Evolutionary conservation across 2,113 vertebrate species (phyloP).

Genomic region (Platysternon megacephalum): DNA sequence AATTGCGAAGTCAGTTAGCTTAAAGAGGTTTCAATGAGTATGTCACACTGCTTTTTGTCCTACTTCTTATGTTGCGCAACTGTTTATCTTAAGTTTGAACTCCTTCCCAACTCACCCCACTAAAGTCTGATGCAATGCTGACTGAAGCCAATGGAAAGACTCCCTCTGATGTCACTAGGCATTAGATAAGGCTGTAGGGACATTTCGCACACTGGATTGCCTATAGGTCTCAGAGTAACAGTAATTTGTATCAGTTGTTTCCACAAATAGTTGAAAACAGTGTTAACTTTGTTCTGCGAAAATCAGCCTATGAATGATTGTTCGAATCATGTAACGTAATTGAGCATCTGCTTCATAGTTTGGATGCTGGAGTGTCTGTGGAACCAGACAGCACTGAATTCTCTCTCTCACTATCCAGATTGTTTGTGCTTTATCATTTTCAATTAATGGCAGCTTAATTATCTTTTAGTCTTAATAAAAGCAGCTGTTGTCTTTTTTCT

Average conservation of each 20-base stretch:
- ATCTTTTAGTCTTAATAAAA: conserved; percentile 31
- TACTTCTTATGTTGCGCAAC: neutral
- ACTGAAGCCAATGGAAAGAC: neutral
- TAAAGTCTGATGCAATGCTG: neutral
- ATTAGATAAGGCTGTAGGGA: neutral
- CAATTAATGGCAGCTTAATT: conserved; percentile 28
- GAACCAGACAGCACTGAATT: neutral
- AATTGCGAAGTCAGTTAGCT: neutral
- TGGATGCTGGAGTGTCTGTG: neutral
- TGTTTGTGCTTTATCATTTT: conserved; percentile 26
- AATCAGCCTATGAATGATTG: neutral
- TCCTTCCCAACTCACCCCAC: neutral
- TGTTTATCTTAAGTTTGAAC: neutral
- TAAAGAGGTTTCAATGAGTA: neutral
- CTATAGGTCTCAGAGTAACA: neutral
- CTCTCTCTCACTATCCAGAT: neutral
- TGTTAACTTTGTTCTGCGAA: neutral
- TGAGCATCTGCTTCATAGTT: neutral
- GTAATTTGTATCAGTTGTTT: neutral
- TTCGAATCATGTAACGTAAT: conserved; percentile 31
- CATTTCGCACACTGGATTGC: neutral
- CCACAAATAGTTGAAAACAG: conserved; percentile 9
- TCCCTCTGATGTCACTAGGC: neutral
- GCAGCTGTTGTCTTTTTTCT: neutral
- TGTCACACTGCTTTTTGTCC: neutral